These are phyloP conservation scores for Leucopsar rothschildi DNA, from an alignment of 2,113 vertebrate genomes.

Conservation along the genomic window DNA sequence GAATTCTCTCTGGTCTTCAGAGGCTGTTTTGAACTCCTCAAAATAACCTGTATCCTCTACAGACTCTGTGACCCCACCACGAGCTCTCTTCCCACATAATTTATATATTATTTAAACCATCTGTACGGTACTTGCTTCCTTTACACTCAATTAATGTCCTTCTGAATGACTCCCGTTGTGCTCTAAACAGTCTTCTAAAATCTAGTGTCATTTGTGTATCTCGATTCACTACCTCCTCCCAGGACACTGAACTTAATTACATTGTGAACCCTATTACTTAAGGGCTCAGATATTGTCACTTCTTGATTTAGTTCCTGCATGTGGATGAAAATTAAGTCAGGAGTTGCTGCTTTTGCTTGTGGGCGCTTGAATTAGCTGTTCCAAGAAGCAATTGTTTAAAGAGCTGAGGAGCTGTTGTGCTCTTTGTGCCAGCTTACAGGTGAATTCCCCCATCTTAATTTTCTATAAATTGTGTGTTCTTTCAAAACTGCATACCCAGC, in stretches of 20 bases:
- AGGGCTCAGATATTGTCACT: neutral
- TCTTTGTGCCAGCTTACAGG: neutral
- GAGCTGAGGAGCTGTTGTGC: neutral
- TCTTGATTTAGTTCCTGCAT: neutral
- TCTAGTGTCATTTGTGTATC: neutral
- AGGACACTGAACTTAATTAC: conserved; percentile 10
- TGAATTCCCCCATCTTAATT: neutral
- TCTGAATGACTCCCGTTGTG: neutral
- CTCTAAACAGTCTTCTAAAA: neutral
- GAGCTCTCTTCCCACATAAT: neutral
- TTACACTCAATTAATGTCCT: neutral
- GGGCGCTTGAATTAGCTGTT: neutral
- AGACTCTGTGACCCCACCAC: neutral
- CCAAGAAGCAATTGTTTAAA: conserved; percentile 9
- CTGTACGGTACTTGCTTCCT: neutral
- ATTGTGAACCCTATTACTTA: conserved; percentile 8
- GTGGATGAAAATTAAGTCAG: conserved; percentile 18
- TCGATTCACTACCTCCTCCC: neutral
- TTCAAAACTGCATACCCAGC: neutral
- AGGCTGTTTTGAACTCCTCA: neutral
- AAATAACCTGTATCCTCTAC: neutral
- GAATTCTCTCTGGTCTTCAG: neutral
- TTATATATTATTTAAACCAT: conserved; percentile 7
- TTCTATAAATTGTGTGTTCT: neutral
- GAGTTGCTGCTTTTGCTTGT: conserved; percentile 12